Percentiles rank a stretch among this genome's conserved stretches.
Conservation (phyloP, 2,113 vertebrate genomes). For the Echinops telfairi region DNA sequence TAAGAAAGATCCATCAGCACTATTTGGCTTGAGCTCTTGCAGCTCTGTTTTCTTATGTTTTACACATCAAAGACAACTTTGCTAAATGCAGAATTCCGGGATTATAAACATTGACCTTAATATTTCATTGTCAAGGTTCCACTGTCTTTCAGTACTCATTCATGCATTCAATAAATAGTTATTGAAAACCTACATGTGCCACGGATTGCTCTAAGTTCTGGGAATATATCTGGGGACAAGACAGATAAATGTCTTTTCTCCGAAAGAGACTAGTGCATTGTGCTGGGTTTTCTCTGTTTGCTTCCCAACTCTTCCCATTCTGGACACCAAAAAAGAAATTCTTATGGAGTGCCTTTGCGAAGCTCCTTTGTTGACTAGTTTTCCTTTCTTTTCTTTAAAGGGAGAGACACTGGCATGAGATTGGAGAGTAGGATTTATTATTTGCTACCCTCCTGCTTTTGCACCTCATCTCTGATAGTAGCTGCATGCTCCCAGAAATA, state of each 20-base stretch:
- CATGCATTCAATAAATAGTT: background rate
- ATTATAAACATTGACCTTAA: background rate
- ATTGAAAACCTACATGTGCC: background rate
- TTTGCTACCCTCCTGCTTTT: constrained; percentile 35
- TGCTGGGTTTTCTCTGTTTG: background rate
- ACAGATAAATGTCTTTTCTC: background rate
- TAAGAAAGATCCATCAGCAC: background rate
- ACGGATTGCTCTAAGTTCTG: background rate
- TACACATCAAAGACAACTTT: background rate
- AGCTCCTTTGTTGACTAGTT: background rate
- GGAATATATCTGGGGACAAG: background rate
- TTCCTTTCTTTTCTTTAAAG: background rate
- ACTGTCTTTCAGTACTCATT: constrained; percentile 29
- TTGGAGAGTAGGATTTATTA: background rate
- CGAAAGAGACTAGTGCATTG: background rate
- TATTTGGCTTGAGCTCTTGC: background rate
- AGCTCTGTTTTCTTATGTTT: background rate
- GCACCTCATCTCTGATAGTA: constrained; percentile 27
- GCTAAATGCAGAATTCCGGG: background rate
- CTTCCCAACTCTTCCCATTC: background rate
- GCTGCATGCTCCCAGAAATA: background rate
- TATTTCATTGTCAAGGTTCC: background rate
- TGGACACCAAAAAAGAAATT: background rate
- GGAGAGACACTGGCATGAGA: background rate
- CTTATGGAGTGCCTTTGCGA: background rate